Base-by-base conservation (phyloP, 2,888 invertebrate species). In the Tanytarsus gracilentus region DNA sequence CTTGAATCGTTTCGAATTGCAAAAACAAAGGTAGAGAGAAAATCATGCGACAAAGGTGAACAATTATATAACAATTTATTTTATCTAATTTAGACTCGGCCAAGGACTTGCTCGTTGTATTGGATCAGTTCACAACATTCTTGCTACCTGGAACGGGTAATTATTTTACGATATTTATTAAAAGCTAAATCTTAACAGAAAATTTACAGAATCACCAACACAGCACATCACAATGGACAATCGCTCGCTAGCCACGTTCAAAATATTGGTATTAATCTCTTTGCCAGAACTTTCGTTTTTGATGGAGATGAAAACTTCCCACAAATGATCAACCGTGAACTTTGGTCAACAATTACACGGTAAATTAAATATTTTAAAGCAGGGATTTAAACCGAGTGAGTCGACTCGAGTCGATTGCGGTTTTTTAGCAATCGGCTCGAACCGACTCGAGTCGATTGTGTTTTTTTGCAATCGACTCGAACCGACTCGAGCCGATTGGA, bases 71-170 rank as follows among this genome's bases (percentile, higher is more conserved):
- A 36, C 36, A 16, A 14, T 14, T 14, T 5, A 36, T 36, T 3
- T 36, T 11, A 14, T 1, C n/a, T 1, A 36, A 14, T 14, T n/a
- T 3, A 14, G 2, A 18, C 30, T 40, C 3, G 58, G 58, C 16
- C 58, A 58, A 40, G 21, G 58, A n/a, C 27, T 58, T 5, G 58
- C 58, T 3, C 18, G 40, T 29, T 58, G 58, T 18, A 14, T 58
- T 7, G 25, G 26, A 23, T 23, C 1, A 2, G 23, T 27, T n/a
- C 7, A 58, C 18, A 11, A 27, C 6, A 5, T 30, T 2, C 8
- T 58, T 14, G 2, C 1, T 1, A 2, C 7, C n/a, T 48, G 44
- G 44, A 58, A 58, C n/a, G 18, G 21, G 21, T 29, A 44, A 44
- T 18, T 44, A n/a, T n/a, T 11, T 4, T 2, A 11, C 9, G n/a